phyloP scores from a whole-genome alignment of 1,140 invertebrate species.

The Papilio helenus region DNA sequence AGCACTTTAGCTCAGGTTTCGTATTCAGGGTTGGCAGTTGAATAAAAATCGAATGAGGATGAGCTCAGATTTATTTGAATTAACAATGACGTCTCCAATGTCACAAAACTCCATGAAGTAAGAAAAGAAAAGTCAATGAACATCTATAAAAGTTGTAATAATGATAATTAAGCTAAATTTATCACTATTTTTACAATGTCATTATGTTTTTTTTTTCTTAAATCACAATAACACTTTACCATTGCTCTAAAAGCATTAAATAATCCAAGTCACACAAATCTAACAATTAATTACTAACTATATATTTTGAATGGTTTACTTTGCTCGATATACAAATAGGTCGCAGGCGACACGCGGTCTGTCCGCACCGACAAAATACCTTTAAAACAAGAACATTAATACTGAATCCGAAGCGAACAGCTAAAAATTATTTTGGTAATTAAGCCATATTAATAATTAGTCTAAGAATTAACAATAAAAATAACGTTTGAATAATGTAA shows the following conservation, averaged over 20 bases:
- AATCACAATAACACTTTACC: conserved; percentile 81
- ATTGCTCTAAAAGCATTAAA: conserved; percentile 82
- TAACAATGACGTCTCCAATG: conserved; percentile 82
- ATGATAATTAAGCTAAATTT: conserved; percentile 82
- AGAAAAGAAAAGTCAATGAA: conserved; percentile 81
- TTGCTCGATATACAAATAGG: conserved; percentile 82
- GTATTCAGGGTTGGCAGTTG: conserved; percentile 61
- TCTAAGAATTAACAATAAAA: conserved; percentile 75
- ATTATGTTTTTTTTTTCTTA: conserved; percentile 81
- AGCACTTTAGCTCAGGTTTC: conserved; percentile 57
- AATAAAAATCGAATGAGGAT: conserved; percentile 82
- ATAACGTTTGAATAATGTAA: conserved; percentile 66
- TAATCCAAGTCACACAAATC: conserved; percentile 82
- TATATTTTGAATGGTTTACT: conserved; percentile 79
- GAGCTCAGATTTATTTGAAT: conserved; percentile 83
- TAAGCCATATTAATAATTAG: conserved; percentile 75
- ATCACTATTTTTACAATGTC: conserved; percentile 83
- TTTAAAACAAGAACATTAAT: conserved; percentile 75
- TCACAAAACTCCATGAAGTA: conserved; percentile 82
- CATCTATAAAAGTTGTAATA: conserved; percentile 83
- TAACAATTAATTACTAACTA: conserved; percentile 83
- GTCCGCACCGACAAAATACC: conserved; percentile 53
- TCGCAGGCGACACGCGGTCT: conserved; percentile 67
- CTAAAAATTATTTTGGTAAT: conserved; percentile 79
- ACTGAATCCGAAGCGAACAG: conserved; percentile 78